A percentile compares a stretch with the other conserved stretches of the same genome.
phyloP scores from a whole-genome alignment of 2,888 invertebrate genomes.

The Luffia ferchaultella region DNA sequence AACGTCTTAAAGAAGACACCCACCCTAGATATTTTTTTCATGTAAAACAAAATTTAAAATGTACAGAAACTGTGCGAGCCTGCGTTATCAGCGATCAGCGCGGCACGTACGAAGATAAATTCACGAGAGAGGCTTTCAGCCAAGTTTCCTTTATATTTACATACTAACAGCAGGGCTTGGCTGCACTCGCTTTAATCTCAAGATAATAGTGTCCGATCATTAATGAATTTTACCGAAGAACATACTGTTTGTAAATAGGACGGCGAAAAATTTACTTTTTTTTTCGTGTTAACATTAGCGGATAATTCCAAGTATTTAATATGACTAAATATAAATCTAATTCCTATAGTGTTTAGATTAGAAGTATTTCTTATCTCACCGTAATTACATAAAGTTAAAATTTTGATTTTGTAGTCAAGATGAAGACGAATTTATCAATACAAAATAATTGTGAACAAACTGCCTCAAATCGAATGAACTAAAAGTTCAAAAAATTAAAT shows the following conservation, averaged over 20 bases:
- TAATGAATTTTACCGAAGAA: too few relatives aligned
- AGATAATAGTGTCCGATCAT: background rate
- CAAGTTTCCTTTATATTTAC: background rate
- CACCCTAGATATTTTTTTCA: background rate
- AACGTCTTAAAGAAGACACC: background rate
- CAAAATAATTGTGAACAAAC: too few relatives aligned
- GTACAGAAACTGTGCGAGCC: background rate
- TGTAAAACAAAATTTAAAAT: background rate
- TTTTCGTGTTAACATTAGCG: background rate
- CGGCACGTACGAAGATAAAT: background rate
- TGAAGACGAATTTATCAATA: too few relatives aligned
- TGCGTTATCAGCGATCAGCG: background rate
- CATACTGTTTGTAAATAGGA: too few relatives aligned
- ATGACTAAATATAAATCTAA: background rate
- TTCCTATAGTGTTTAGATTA: background rate
- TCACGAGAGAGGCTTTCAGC: background rate
- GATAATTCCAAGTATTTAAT: background rate
- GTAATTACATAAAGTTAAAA: too few relatives aligned
- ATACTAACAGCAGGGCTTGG: background rate
- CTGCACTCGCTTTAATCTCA: background rate
- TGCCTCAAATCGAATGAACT: too few relatives aligned
- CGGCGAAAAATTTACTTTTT: too few relatives aligned
- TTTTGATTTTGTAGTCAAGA: too few relatives aligned
- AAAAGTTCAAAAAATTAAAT: too few relatives aligned
- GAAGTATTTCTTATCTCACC: too few relatives aligned